phyloP scores from a whole-genome alignment of 2,113 vertebrate genomes.

The Hippocampus guttulatus region DNA sequence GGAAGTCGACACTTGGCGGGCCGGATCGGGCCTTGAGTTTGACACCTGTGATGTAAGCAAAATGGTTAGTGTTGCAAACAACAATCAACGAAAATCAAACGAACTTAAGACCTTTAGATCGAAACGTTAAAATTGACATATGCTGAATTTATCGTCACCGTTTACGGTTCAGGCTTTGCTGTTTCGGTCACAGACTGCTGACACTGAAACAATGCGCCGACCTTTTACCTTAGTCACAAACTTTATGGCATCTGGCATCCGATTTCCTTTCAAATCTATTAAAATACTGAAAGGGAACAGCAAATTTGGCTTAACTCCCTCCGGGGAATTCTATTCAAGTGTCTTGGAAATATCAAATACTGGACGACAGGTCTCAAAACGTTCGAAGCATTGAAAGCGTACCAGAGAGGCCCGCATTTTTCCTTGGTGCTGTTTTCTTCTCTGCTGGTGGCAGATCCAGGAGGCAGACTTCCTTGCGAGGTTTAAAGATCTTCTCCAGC shows the following conservation, averaged over 20 bases:
- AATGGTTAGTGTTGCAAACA: not conserved
- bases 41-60: not conserved
- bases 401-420: conserved; percentile 33
- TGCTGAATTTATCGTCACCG: not conserved
- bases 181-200: not conserved
- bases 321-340: too few relatives aligned
- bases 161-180: not conserved
- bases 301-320: not conserved
- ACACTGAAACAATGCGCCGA: not conserved
- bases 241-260: not conserved
- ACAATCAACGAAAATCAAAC: not conserved
- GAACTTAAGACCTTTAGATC: not conserved
- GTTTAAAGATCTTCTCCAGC: conserved; percentile 74
- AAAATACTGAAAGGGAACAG: not conserved
- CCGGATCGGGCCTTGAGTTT: too few relatives aligned
- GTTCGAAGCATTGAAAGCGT: not conserved
- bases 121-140: not conserved
- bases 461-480: conserved; percentile 56
- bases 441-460: conserved; percentile 68
- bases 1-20: too few relatives aligned
- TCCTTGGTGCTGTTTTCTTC: conserved; percentile 44
- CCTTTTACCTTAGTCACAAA: not conserved
- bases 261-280: not conserved
- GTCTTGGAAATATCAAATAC: not conserved
- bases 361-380: not conserved